Percentiles rank a stretch among this genome's conserved stretches.
Evolutionary conservation across 2,797 vertebrate species (phyloP).

Genomic region (Percopsis omiscomaycus): DNA sequence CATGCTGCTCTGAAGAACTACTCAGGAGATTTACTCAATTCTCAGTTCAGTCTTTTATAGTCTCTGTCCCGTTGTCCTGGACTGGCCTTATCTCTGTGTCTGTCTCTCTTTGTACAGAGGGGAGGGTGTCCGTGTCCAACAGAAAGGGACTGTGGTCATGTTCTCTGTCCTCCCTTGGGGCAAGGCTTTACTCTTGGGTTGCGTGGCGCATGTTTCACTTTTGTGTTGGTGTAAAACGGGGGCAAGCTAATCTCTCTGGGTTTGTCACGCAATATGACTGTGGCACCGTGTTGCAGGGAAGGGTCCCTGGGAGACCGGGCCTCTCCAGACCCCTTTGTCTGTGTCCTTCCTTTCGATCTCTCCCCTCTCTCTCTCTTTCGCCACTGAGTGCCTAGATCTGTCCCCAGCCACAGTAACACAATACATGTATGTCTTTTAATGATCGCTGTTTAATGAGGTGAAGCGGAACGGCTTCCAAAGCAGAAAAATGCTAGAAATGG

Average conservation of each 20-base stretch:
- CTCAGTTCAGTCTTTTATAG: constrained; percentile 1
- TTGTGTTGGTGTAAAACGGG: constrained; percentile 72
- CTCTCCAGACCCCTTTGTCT: constrained; percentile 53
- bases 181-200: constrained; percentile 70
- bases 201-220: constrained; percentile 72
- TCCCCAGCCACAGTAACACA: constrained; percentile 17
- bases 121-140: constrained; percentile 55
- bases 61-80: constrained; percentile 23
- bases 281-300: constrained; percentile 51
- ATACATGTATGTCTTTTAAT: constrained; percentile 31
- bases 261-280: constrained; percentile 73
- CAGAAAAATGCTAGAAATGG: no score
- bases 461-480: not conserved
- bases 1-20: constrained; percentile 18
- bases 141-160: constrained; percentile 32
- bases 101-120: constrained; percentile 24
- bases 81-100: constrained; percentile 21
- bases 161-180: constrained; percentile 60
- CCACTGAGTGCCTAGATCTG: not conserved
- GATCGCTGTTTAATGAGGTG: constrained; percentile 20
- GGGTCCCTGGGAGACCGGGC: constrained; percentile 48
- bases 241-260: constrained; percentile 75
- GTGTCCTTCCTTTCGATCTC: constrained; percentile 32
- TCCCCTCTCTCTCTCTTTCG: constrained; percentile 15
- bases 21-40: constrained; percentile 29